Base-by-base conservation (phyloP, 2,113 vertebrate species). In the Gasterosteus nipponicus region DNA sequence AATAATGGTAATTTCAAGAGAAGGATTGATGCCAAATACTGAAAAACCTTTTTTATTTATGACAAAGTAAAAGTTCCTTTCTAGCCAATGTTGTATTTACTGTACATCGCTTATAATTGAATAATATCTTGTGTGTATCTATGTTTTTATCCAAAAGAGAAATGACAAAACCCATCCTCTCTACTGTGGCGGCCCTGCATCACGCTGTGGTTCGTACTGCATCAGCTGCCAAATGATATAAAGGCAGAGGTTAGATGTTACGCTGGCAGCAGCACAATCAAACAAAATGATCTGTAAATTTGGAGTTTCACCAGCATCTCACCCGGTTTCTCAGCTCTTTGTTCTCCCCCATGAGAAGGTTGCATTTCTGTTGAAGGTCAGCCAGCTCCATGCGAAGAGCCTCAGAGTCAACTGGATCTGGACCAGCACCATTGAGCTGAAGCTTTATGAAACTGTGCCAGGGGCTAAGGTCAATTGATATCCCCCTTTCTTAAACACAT, bases 261-360 rank as follows among this genome's bases (percentile, higher is more conserved):
- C 0, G 2, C 1, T 7, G 19, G 9, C 2, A 49, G 31, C 12
- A 57, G 26, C 33, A 58, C 5, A 44, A 18, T 26, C 33, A 58
- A 16, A 39, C 56, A 39, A 16, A 12, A 10, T 9, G 10, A 39
- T 61, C 6, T 72, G 33, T 59, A n/a, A 10, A 60, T 41, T 11
- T 0, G 19, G 22, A 42, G 16, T 29, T 26, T 61, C 3, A 29
- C 0, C 38, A 11, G 7, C 16, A 1, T 42, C 88, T 89, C 93
- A 99, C 97, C 95, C 94, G 95, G 73, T 90, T 91, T 89, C 93
- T 96, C 81, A 99, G 95, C 65, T 96, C 96, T 88, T 95, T 94
- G 88, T 98, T 99, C 88, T 99, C 97, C 93, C 97, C 96, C 90
- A 94, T 46, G 63, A 97, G 92, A 83, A 94, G 92, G 84, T 96